A percentile compares a stretch with the other conserved stretches of the same genome.
phyloP scores from a whole-genome alignment of 2,113 vertebrate genomes.

The Lasiurus cinereus region DNA sequence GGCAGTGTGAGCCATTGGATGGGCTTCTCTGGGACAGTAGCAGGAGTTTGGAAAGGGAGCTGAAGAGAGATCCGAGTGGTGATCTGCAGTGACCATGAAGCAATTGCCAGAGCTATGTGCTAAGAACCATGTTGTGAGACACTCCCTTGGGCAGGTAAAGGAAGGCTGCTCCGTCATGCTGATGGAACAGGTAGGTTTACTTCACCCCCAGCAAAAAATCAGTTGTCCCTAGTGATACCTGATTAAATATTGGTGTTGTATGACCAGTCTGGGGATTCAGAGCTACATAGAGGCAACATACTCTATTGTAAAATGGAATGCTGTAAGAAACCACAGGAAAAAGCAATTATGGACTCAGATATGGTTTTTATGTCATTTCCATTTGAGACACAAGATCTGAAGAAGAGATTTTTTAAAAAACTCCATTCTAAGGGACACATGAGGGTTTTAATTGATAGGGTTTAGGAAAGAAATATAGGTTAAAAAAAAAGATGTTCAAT shows the following conservation, averaged over 20 bases:
- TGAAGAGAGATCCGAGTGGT: background rate
- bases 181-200: background rate
- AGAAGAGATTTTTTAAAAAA: background rate
- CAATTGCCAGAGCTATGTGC: background rate
- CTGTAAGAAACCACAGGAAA: background rate
- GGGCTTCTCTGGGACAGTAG: background rate
- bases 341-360: background rate
- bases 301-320: background rate
- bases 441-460: background rate
- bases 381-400: slow-evolving; percentile 26
- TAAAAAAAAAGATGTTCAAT: background rate
- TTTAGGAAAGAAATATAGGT: background rate
- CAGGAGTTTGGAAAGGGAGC: background rate
- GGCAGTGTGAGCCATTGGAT: background rate
- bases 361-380: slow-evolving; percentile 2
- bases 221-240: background rate
- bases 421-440: background rate
- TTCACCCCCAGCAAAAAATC: background rate
- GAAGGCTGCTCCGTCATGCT: background rate
- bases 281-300: background rate
- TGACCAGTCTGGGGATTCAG: background rate
- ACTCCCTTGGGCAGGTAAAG: background rate
- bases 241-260: background rate
- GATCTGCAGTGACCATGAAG: background rate
- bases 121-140: background rate